Percentiles rank a stretch among this genome's conserved stretches.
Conservation (phyloP, 2,113 vertebrate species). For the Lycaon pictus region DNA sequence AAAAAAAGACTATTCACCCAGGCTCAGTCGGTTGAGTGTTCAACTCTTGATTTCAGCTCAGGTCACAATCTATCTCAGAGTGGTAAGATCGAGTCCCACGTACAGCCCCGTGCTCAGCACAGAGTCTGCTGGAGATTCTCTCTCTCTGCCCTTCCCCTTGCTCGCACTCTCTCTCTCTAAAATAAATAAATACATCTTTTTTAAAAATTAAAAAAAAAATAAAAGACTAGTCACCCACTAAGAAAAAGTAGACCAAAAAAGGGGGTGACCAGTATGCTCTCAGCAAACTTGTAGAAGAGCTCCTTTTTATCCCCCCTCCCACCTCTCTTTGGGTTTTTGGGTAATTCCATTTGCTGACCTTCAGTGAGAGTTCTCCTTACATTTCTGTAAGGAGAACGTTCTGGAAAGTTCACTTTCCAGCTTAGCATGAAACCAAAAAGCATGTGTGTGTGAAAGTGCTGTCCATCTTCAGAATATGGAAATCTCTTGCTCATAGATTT, state of each 20-base stretch:
- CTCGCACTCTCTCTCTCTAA: not conserved
- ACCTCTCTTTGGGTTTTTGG: not conserved
- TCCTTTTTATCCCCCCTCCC: not conserved
- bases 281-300: not conserved
- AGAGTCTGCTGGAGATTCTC: not conserved
- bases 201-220: not conserved
- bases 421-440: not conserved
- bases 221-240: not conserved
- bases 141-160: not conserved
- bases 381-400: not conserved
- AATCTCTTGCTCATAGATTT: not conserved
- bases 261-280: not conserved
- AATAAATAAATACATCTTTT: not conserved
- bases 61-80: not conserved
- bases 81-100: not conserved
- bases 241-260: not conserved
- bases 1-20: not conserved
- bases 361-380: not conserved
- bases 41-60: not conserved
- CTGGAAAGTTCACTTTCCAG: not conserved
- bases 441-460: not conserved
- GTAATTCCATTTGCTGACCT: not conserved
- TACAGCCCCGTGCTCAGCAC: rapidly evolving
- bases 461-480: not conserved
- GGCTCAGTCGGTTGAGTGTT: not conserved